Percentiles rank a stretch among this genome's conserved stretches.
Conservation (phyloP, 2,113 vertebrate species). For the Aepyceros melampus region DNA sequence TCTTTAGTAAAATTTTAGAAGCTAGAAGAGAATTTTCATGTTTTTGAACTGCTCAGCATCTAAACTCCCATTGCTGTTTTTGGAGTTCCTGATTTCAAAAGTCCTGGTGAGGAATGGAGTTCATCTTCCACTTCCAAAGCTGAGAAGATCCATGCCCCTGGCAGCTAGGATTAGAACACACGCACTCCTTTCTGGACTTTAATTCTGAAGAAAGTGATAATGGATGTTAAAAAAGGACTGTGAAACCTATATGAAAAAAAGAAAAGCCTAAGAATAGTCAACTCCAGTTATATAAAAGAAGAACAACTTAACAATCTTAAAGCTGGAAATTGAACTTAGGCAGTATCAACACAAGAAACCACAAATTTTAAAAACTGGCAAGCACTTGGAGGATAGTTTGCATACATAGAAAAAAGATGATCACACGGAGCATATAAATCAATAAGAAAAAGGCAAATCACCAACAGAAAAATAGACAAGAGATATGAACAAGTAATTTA, state of each 20-base stretch:
- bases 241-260: neutral
- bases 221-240: neutral
- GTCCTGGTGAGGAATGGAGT: neutral
- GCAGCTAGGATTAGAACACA: neutral
- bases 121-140: neutral
- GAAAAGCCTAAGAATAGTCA: neutral
- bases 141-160: neutral
- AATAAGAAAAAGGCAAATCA: neutral
- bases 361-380: neutral
- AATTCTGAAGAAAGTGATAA: neutral
- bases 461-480: constrained; percentile 4
- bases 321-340: neutral
- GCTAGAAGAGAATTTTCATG: neutral
- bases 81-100: constrained; percentile 7
- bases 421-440: neutral
- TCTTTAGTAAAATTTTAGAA: neutral
- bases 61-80: neutral
- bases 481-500: neutral
- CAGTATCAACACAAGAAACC: neutral
- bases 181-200: neutral
- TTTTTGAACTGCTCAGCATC: neutral
- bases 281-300: neutral
- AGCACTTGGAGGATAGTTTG: neutral
- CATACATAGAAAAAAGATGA: neutral
- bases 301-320: neutral